Evolutionary conservation across 1,140 invertebrate species (phyloP), one percentile per base, ranked within the genome.

Genomic region (Anastatus disparis): DNA sequence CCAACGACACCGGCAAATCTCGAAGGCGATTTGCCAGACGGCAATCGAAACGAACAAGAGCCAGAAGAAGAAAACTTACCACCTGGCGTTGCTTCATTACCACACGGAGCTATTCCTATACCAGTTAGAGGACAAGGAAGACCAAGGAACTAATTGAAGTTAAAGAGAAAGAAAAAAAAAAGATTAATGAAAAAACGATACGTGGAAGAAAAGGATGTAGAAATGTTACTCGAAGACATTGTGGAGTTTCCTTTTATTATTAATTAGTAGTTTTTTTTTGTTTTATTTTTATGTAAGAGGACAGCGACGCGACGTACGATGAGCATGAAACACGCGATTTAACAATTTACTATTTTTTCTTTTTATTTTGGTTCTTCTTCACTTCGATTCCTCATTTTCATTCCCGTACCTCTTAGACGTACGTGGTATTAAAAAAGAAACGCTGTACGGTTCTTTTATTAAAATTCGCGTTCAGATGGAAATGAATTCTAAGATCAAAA

Each of bases 1-100:
- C 93, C 93, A 0, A 92, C 92, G 38, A 94, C 93, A n/a, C 90
- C 90, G 1, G 82, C 90, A 2, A 84, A 73, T 26, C 76, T 80
- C 15, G 83, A 85, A 10, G 77, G 79, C 15, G 83, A 86, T 26
- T 56, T 82, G 8, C 76, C 79, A 9, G 53, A 64, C 12, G n/a
- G n/a, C n/a, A 83, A 80, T 35, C 66, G 79, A 12, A 85, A 85
- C 72, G 82, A 85, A 13, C 83, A 85, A 27, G 84, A 85, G 31
- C 79, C 83, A 0, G 85, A 84, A 38, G 85, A 85, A 56, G 85
- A 86, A 40, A 86, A 86, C 35, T 71, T 86, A 12, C 85, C 85
- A 1, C 85, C 82, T 0, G 84, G 84, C 6, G 81, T 86, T 7
- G 72, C 82, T 0, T 75, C 84, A 0, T 62, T 85, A 42, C 84